Evolutionary conservation across 2,888 invertebrate species (phyloP), one percentile per base, ranked within the genome.

Genomic region (Atrina japonica): DNA sequence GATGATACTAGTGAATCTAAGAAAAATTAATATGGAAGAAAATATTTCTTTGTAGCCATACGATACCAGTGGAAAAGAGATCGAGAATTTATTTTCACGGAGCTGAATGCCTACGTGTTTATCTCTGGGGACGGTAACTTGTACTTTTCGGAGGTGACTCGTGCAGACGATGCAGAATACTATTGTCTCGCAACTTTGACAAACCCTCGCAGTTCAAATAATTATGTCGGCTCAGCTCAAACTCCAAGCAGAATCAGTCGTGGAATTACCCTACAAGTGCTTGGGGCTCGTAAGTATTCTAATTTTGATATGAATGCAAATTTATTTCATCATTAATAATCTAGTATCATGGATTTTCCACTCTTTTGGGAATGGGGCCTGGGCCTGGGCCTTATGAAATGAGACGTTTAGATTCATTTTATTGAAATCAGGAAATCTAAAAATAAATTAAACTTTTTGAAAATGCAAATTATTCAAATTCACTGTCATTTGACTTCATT

Each of bases 51-150:
- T 68, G 18, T 69, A 86, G 86, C 74, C 27, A 59, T 78, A 21
- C 70, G 73, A 11, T 97, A 96, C 90, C 94, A 96, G 82, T 79
- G 79, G 79, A 72, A 68, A 52, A 72, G 70, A 29, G 59, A 29
- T 16, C 49, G 23, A 1, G 67, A 76, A 29, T 95, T 97, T 81
- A 96, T 98, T 1, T 96, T 98, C 88, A 97, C 98, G 90, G 96
- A 97, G 89, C 94, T 94, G 84, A 93, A 98, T 56, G 77, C 79
- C 3, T 82, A 89, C 77, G 95, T 97, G 0, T 98, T 99, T 92
- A 97, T 97, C 0, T 98, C 98, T 0, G 93, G 94, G 84, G 97
- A 98, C 92, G 98, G 98, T 56, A 96, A 97, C n/a, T 93, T 98
- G 18, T 98, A 98, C 88, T 98, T 98, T 89, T 97, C 98, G 23